phyloP scores from a whole-genome alignment of 1,140 invertebrate species.

The Anastrepha obliqua region DNA sequence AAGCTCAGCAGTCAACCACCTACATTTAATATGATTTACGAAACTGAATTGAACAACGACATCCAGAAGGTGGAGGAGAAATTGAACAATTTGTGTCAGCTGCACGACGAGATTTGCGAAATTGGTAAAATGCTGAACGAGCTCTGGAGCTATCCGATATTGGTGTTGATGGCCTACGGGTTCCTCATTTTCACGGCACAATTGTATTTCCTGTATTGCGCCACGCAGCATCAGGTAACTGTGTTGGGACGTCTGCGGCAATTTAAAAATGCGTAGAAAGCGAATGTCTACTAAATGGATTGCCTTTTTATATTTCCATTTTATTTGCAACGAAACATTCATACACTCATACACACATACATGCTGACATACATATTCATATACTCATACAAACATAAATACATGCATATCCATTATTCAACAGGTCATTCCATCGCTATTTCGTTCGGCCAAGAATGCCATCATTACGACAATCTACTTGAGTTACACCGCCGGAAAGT shows the following conservation, averaged over 20 bases:
- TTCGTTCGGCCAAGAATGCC: slow-evolving; percentile 70
- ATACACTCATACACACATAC: too few relatives aligned
- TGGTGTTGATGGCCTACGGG: slow-evolving; percentile 72
- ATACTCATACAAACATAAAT: background rate
- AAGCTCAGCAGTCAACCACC: slow-evolving; percentile 16
- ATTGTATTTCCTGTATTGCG: slow-evolving; percentile 72
- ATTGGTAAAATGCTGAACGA: slow-evolving; percentile 71
- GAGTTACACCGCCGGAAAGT: slow-evolving; percentile 71
- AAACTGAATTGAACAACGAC: slow-evolving; percentile 67
- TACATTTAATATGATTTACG: slow-evolving; percentile 63
- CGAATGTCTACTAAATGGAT: background rate
- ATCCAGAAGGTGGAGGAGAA: slow-evolving; percentile 70
- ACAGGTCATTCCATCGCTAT: slow-evolving; percentile 67
- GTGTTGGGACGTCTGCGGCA: background rate
- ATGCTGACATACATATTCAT: background rate
- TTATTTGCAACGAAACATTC: background rate
- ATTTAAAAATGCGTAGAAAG: background rate
- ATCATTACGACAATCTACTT: slow-evolving; percentile 67
- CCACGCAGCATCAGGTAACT: slow-evolving; percentile 63
- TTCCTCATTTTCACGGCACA: slow-evolving; percentile 73
- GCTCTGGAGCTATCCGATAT: slow-evolving; percentile 72
- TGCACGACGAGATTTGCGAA: slow-evolving; percentile 73
- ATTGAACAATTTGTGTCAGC: slow-evolving; percentile 71
- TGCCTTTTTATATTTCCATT: background rate
- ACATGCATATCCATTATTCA: too few relatives aligned